phyloP scores from a whole-genome alignment of 2,888 invertebrate species.

The Drosophila mimica region DNA sequence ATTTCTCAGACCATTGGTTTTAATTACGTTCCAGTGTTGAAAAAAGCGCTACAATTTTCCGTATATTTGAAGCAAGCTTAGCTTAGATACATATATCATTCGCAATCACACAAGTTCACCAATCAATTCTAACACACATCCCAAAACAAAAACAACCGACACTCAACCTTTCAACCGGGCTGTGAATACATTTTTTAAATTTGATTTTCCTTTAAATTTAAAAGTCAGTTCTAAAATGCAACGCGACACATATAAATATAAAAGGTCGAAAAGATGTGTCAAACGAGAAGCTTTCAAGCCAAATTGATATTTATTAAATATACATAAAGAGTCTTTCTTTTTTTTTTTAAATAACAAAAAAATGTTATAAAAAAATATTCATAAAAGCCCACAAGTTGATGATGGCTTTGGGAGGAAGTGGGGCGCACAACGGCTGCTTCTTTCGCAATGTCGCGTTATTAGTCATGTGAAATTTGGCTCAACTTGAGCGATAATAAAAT shows the following conservation, averaged over 20 bases:
- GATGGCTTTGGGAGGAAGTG: background rate
- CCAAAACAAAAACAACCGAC: background rate
- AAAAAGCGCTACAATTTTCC: background rate
- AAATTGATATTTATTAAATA: constrained; percentile 71
- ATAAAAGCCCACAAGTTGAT: constrained; percentile 25
- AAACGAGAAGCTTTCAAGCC: constrained; percentile 54
- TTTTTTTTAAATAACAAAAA: constrained; percentile 24
- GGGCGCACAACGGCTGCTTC: constrained; percentile 33
- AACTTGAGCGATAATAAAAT: constrained; percentile 70
- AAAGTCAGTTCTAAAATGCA: constrained; percentile 14
- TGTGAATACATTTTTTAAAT: background rate
- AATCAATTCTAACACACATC: background rate
- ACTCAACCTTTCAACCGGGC: background rate
- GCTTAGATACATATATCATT: background rate
- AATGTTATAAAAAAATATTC: constrained; percentile 27
- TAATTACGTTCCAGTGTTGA: background rate
- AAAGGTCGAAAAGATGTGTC: constrained; percentile 14
- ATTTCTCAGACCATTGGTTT: background rate
- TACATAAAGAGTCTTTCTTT: constrained; percentile 19
- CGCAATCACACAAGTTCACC: background rate
- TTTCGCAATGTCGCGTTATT: constrained; percentile 61
- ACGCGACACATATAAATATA: background rate
- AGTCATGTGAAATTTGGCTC: constrained; percentile 75
- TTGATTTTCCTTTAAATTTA: constrained; percentile 28
- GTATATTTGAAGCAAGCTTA: background rate